Evolutionary conservation across 2,113 vertebrate genomes (phyloP).

Genomic region (Taurulus bubalis): DNA sequence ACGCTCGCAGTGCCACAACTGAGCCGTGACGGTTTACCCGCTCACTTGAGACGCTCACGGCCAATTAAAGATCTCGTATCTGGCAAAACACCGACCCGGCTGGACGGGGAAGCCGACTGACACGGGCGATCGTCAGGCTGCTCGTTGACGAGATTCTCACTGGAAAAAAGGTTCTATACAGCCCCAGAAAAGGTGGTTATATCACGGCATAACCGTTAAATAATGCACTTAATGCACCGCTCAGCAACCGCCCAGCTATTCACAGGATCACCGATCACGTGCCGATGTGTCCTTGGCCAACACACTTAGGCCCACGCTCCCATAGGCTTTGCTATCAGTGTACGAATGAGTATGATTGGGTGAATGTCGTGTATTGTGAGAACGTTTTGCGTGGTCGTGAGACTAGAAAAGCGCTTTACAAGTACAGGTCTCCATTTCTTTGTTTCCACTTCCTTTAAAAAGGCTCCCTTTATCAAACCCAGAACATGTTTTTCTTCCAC

Average conservation of each 20-base stretch:
- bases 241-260: neutral
- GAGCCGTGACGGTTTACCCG: conserved; percentile 37
- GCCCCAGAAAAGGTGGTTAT: neutral
- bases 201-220: neutral
- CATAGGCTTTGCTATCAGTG: too few relatives aligned
- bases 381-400: too few relatives aligned
- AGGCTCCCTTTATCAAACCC: neutral
- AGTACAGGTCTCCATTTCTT: too few relatives aligned
- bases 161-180: neutral
- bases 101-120: neutral
- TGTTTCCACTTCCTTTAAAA: neutral
- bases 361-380: too few relatives aligned
- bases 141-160: neutral
- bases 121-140: neutral
- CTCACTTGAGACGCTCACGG: conserved; percentile 35
- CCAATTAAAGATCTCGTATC: conserved; percentile 52
- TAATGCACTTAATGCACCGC: neutral
- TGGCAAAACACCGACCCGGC: conserved; percentile 2
- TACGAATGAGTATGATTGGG: too few relatives aligned
- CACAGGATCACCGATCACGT: neutral
- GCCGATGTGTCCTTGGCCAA: neutral
- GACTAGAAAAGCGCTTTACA: too few relatives aligned
- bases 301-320: too few relatives aligned
- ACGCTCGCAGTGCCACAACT: neutral
- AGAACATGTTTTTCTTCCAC: neutral